Evolutionary conservation across 2,888 invertebrate genomes (phyloP), one percentile per base, ranked within the genome.

Genomic region (Drosophila meridiana): DNA sequence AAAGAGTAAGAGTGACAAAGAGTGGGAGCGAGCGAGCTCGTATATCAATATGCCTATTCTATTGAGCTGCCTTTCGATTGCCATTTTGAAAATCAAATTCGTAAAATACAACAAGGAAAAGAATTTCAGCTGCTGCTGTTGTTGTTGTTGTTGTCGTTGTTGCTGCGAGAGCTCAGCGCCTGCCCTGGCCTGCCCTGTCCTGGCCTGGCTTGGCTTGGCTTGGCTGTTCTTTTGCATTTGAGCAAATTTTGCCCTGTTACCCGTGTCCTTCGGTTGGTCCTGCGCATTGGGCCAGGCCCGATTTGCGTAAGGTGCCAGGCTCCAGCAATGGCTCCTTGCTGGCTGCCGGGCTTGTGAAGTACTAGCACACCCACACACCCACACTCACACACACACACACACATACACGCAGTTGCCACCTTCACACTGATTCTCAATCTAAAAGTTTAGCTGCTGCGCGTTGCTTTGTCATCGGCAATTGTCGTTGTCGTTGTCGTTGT

Each of bases 231-330:
- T 77, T 64, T 72, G 76, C 76, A 80, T 77, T 69, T 28, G 60
- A 73, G 67, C 61, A 53, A 3, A 50, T 20, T 52, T 48, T n/a
- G 61, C 47, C 59, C 66, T 71, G 56, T 48, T 59, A 60, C 62
- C 76, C 72, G 69, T 81, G 72, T 73, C 77, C 82, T 87, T 89
- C 87, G 87, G 76, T 76, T 78, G 69, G 89, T 83, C 84, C 89
- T 84, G 84, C 84, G 84, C 84, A 89, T 76, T 84, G 73, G 76
- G 76, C 76, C 63, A 81, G 87, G 72, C 53, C 84, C 89, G 78
- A 89, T 84, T 84, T 84, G 84, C 89, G 87, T 89, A 84, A 84
- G 84, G 87, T 89, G 87, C 78, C 81, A 69, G 89, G 82, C 80
- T 69, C 53, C 59, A 36, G 52, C 73, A 65, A 14, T 64, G 76